Conservation (phyloP, 2,113 vertebrate species). For the Coracopsis vasa region DNA sequence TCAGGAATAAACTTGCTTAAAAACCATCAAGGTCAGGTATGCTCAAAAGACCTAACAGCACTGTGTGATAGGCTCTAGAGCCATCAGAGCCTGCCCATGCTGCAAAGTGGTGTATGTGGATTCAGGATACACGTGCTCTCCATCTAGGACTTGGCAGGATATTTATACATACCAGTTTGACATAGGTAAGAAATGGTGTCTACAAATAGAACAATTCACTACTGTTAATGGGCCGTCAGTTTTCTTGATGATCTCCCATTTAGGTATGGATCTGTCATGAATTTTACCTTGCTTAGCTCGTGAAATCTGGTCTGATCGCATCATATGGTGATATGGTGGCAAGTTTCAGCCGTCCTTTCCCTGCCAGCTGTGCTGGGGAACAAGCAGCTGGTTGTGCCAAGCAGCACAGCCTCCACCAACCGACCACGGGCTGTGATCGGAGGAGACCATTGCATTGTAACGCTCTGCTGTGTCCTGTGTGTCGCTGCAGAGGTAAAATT, state of each 20-base stretch:
- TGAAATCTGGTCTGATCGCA: background rate
- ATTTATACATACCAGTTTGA: background rate
- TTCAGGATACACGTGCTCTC: accelerated
- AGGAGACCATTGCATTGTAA: background rate
- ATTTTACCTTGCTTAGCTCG: background rate
- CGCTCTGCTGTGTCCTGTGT: background rate
- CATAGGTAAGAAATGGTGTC: background rate
- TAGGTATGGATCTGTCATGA: accelerated
- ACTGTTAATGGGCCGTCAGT: accelerated
- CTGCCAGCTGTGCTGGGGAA: background rate
- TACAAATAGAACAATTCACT: background rate
- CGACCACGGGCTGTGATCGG: accelerated
- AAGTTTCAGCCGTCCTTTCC: background rate
- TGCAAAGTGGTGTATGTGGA: background rate
- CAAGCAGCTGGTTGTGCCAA: background rate
- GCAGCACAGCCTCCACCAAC: background rate
- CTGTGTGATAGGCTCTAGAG: background rate
- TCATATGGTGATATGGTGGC: accelerated
- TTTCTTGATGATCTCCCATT: background rate
- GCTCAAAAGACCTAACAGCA: accelerated
- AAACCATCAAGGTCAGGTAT: background rate
- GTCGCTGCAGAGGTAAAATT: background rate
- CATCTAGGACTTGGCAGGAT: background rate
- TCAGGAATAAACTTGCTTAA: background rate
- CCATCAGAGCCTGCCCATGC: background rate